Conservation (phyloP, 2,113 vertebrate species). For the Proteles cristata region DNA sequence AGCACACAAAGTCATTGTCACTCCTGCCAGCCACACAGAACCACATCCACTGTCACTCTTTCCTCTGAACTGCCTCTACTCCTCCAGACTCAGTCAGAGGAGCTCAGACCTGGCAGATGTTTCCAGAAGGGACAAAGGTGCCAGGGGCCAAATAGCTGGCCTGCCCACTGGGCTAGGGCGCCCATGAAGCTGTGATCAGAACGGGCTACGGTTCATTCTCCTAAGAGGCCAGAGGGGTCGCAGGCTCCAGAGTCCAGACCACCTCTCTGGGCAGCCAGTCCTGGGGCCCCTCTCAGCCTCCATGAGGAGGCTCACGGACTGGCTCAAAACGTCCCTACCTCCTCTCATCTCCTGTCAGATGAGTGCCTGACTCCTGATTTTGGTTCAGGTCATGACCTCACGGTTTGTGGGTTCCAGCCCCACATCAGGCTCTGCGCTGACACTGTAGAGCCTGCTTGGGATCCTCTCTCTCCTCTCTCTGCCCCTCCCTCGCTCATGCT, state of each 20-base stretch:
- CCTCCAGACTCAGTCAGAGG: not conserved
- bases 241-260: no score
- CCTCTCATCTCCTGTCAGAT: no score
- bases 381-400: no score
- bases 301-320: no score
- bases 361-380: no score
- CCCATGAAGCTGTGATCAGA: not conserved
- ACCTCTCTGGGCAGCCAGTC: not conserved
- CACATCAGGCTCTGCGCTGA: no score
- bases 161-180: not conserved
- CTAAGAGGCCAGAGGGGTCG: not conserved
- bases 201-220: not conserved
- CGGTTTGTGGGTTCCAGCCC: no score
- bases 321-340: accelerated
- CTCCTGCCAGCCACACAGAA: not conserved
- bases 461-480: no score
- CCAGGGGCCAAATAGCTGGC: not conserved
- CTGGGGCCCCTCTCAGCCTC: accelerated
- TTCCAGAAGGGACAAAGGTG: not conserved
- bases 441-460: no score
- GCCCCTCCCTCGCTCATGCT: no score
- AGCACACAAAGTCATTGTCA: not conserved
- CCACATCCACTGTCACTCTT: not conserved
- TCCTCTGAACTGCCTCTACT: not conserved
- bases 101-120: not conserved